These are phyloP conservation scores for Dipodomys merriami DNA, from an alignment of 2,113 vertebrate genomes.

Conservation along the genomic window DNA sequence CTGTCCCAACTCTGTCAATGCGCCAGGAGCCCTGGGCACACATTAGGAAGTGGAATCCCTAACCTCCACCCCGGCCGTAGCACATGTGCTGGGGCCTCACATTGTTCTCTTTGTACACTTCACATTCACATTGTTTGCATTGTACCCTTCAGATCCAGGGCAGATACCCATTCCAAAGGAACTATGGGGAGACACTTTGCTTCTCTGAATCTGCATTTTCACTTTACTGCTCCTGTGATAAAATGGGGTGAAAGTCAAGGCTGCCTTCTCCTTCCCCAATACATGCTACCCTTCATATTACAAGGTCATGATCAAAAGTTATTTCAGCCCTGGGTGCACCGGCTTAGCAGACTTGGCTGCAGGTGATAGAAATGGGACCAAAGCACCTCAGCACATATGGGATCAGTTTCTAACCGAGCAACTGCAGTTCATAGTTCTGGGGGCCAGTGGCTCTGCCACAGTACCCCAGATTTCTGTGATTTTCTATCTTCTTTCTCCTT, in stretches of 20 bases:
- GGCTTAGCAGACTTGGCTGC: not conserved
- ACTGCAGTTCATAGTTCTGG: not conserved
- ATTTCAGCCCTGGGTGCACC: not conserved
- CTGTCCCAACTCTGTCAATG: not conserved
- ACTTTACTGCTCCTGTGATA: not conserved
- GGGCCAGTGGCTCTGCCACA: too few species aligned
- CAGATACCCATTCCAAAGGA: not conserved
- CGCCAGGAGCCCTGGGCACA: not conserved
- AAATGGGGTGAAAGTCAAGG: not conserved
- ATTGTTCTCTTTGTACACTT: too few species aligned
- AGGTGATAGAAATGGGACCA: too few species aligned
- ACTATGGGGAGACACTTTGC: not conserved
- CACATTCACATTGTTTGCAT: too few species aligned
- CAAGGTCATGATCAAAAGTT: not conserved
- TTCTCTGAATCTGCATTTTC: not conserved
- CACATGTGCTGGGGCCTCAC: not conserved
- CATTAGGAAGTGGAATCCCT: fast-evolving
- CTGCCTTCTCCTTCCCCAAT: not conserved
- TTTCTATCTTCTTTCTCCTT: not conserved
- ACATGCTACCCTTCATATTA: not conserved
- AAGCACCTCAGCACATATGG: not conserved
- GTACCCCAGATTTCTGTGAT: not conserved
- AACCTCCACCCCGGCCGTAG: fast-evolving
- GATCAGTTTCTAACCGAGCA: not conserved
- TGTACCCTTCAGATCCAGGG: not conserved